Base-by-base conservation (phyloP, 2,113 vertebrate species). In the Hippoglossus stenolepis region DNA sequence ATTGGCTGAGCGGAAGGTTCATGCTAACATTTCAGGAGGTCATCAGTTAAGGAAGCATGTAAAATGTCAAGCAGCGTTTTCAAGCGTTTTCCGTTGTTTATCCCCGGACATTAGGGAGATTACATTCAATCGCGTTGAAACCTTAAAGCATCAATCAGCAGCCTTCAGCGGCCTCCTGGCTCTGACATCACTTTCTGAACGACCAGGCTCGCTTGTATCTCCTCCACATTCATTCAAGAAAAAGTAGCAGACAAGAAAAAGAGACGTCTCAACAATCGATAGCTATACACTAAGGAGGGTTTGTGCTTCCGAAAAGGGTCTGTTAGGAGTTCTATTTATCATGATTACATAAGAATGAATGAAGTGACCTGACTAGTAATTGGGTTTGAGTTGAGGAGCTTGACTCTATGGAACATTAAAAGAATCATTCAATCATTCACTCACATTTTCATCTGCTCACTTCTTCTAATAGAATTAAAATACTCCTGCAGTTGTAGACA, bases 91-190 rank as follows among this genome's bases (percentile, higher is more conserved):
- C 73, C 14, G 24, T 61, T 73, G 61, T 65, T 78, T 70, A 26
- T 88, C 58, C 54, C 64, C 18, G 63, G 85, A 80, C 88, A 87
- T 87, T 89, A 83, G 77, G 67, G 57, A 85, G 82, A 92, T 90
- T 80, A 86, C 76, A 78, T 75, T 77, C 73, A 92, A 31, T 78
- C 58, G 40, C 45, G 72, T 49, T 82, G 75, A 82, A 87, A 73
- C 61, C 72, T 78, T 9, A 58, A 57, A 63, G 40, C 82, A 88
- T 93, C 83, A 79, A 84, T 90, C 82, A 81, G 83, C 18, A 49
- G 45, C 70, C 64, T 77, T 71, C 5, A 58, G 68, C 78, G 5
- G 82, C 18, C 75, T 40, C 63, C 23, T 40, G 57, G 73, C 73
- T 75, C 61, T 82, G 75, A 85, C 81, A 76, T 91, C 84, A 69